A percentile compares a stretch with the other conserved stretches of the same genome.
Conservation (phyloP, 2,113 vertebrate genomes). For the Gallinago paraguaiae region DNA sequence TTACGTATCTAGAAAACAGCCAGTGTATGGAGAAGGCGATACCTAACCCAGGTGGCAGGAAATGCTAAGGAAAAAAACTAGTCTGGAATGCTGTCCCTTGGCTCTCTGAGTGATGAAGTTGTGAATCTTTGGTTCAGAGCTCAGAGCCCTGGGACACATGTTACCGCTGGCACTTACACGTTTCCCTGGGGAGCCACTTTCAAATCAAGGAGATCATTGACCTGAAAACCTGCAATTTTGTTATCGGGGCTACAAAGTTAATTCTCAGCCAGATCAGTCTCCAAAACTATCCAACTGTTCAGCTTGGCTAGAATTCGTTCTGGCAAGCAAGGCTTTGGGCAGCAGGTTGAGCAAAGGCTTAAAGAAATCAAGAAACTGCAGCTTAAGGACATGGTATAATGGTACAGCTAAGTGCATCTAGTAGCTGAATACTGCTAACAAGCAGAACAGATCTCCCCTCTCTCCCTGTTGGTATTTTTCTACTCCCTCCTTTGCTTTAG, state of each 20-base stretch:
- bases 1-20: neutral
- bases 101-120: neutral
- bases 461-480: neutral
- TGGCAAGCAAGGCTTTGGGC: neutral
- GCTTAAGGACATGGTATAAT: neutral
- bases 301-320: neutral
- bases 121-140: neutral
- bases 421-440: neutral
- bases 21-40: neutral
- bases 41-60: neutral
- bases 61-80: neutral
- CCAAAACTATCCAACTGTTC: neutral
- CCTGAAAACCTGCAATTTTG: neutral
- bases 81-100: neutral
- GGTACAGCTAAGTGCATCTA: neutral
- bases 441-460: neutral
- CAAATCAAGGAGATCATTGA: neutral
- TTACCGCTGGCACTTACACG: rapidly evolving
- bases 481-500: neutral
- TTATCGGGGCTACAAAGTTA: neutral
- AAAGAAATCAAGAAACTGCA: neutral
- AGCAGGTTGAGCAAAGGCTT: neutral
- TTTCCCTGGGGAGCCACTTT: neutral
- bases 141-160: neutral
- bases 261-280: neutral